Conservation (phyloP, 2,797 vertebrate species). For the Tympanoctomys barrerae region DNA sequence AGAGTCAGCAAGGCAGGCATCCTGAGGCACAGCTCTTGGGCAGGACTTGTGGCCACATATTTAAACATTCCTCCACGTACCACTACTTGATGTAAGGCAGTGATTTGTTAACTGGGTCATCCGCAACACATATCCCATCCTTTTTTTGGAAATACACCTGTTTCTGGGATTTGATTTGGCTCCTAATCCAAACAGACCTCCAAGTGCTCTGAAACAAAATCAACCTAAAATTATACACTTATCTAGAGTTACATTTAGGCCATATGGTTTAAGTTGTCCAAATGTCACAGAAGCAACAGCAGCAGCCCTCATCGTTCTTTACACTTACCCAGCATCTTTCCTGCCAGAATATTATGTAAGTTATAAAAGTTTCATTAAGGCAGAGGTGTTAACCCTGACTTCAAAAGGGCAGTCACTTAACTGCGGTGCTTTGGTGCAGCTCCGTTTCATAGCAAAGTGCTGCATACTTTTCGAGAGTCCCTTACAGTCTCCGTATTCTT, state of each 20-base stretch:
- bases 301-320: conserved; percentile 73
- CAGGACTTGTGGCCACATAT: conserved; percentile 51
- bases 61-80: conserved; percentile 63
- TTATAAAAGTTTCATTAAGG: conserved; percentile 75
- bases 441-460: not conserved
- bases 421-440: conserved; percentile 28
- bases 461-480: conserved; percentile 30
- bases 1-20: conserved; percentile 61
- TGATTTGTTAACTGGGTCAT: conserved; percentile 81
- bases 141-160: conserved; percentile 83
- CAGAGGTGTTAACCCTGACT: conserved; percentile 72
- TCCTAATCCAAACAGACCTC: conserved; percentile 82
- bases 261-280: conserved; percentile 82
- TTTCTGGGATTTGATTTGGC: conserved; percentile 81
- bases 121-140: conserved; percentile 71
- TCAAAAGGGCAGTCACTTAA: conserved; percentile 61
- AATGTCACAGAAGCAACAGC: conserved; percentile 82
- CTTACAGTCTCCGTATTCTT: not conserved
- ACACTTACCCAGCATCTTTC: conserved; percentile 77
- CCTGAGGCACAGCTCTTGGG: conserved; percentile 51
- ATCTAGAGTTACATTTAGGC: conserved; percentile 81
- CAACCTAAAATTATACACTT: conserved; percentile 83
- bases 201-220: conserved; percentile 83
- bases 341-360: conserved; percentile 76
- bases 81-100: conserved; percentile 67